These are phyloP conservation scores for Chrysodeixis includens DNA, from an alignment of 2,888 invertebrate genomes.

Conservation along the genomic window DNA sequence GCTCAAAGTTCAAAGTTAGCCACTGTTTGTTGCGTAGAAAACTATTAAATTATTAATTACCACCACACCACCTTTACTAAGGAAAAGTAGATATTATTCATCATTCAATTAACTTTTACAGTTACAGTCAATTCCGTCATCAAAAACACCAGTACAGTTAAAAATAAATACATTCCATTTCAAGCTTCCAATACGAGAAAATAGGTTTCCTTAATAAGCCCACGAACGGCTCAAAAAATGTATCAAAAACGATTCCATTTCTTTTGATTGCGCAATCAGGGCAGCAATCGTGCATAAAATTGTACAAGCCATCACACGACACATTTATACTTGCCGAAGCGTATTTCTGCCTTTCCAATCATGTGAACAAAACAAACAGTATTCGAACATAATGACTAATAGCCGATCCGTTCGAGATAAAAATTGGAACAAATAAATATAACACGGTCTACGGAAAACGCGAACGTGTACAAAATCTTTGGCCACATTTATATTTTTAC, in stretches of 20 bases:
- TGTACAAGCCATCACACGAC: slow-evolving; percentile 30
- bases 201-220: slow-evolving; percentile 22
- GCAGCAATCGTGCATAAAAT: slow-evolving; percentile 36
- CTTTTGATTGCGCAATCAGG: slow-evolving; percentile 35
- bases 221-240: slow-evolving; percentile 34
- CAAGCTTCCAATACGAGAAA: slow-evolving; percentile 12
- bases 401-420: slow-evolving; percentile 45
- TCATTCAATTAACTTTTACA: background rate
- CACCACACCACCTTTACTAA: too few relatives aligned
- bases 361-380: slow-evolving; percentile 51
- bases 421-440: slow-evolving; percentile 59
- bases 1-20: slow-evolving; percentile 7
- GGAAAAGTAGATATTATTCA: too few relatives aligned
- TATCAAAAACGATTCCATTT: slow-evolving; percentile 31
- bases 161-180: slow-evolving; percentile 11
- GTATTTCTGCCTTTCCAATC: slow-evolving; percentile 52
- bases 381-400: slow-evolving; percentile 55
- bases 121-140: background rate
- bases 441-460: slow-evolving; percentile 51
- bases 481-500: slow-evolving; percentile 57
- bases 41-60: background rate
- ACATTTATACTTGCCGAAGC: slow-evolving; percentile 42
- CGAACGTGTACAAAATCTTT: slow-evolving; percentile 51
- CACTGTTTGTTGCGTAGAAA: background rate
- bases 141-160: background rate